Percentiles rank a stretch among this genome's conserved stretches.
These are phyloP conservation scores for Neodiprion pinetum DNA, from an alignment of 1,140 invertebrate species.

Conservation along the genomic window DNA sequence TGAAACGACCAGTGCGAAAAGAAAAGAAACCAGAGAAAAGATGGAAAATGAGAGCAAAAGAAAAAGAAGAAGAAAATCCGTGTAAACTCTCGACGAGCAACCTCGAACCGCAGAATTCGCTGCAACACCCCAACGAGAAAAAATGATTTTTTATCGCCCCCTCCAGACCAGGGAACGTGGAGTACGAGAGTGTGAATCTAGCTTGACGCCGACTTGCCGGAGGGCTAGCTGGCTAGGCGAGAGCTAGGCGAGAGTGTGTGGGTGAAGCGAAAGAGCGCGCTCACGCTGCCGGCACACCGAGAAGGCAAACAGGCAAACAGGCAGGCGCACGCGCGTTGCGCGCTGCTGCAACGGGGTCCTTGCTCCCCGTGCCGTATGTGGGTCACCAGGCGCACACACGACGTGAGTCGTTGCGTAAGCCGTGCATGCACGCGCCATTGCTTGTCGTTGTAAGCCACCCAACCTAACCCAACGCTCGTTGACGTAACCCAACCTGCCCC, in stretches of 20 bases:
- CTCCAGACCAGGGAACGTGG: too few relatives aligned
- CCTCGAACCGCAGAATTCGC: too few relatives aligned
- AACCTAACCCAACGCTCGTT: background rate
- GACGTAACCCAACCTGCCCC: background rate
- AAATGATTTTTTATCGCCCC: too few relatives aligned
- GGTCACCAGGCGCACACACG: constrained; percentile 64
- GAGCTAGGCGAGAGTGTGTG: background rate
- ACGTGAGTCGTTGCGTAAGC: constrained; percentile 60
- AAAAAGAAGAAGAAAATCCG: too few relatives aligned
- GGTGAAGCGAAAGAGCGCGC: constrained; percentile 4
- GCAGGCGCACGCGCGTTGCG: constrained; percentile 8
- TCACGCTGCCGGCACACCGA: background rate
- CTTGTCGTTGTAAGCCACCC: background rate
- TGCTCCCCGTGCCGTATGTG: constrained; percentile 60
- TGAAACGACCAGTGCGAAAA: too few relatives aligned
- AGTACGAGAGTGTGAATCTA: too few relatives aligned
- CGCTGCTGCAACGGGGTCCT: constrained; percentile 54
- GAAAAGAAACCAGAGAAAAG: too few relatives aligned
- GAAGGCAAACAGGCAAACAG: constrained; percentile 6
- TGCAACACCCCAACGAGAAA: too few relatives aligned
- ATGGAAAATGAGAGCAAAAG: too few relatives aligned
- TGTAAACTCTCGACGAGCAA: too few relatives aligned
- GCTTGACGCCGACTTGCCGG: too few relatives aligned
- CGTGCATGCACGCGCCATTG: constrained; percentile 56
- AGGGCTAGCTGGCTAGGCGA: background rate